Conservation (phyloP, 2,888 invertebrate genomes). For the Pandemis heparana region DNA sequence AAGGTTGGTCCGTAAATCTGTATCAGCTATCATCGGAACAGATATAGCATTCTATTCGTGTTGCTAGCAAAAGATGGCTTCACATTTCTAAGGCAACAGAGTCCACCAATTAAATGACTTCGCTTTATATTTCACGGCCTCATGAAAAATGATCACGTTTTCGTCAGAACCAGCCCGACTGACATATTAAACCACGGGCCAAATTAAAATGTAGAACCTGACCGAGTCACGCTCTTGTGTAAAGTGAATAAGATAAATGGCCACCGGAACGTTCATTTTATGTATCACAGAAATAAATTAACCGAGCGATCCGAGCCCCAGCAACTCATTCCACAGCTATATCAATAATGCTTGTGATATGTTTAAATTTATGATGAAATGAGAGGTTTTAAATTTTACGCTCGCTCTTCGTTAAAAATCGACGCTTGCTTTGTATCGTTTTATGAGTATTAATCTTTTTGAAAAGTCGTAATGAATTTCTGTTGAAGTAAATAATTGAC, state of each 20-base stretch:
- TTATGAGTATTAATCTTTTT: neutral
- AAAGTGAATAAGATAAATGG: constrained; percentile 77
- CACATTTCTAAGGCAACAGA: neutral
- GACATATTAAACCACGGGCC: constrained; percentile 64
- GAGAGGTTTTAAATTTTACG: constrained; percentile 1
- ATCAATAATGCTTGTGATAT: constrained; percentile 30
- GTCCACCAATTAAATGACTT: constrained; percentile 12
- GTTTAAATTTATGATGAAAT: constrained; percentile 6
- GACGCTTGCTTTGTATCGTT: neutral
- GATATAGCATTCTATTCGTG: neutral
- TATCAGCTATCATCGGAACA: neutral
- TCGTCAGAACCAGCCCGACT: constrained; percentile 47
- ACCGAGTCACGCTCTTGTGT: constrained; percentile 68
- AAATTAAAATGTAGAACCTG: constrained; percentile 75
- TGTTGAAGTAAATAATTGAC: neutral
- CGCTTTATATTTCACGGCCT: constrained; percentile 3
- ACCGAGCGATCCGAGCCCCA: constrained; percentile 48
- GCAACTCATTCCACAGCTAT: constrained; percentile 14
- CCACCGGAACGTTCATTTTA: constrained; percentile 60
- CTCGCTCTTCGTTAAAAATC: neutral
- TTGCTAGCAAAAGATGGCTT: neutral
- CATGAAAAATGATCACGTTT: constrained; percentile 51
- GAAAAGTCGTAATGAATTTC: neutral
- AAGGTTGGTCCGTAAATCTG: too few species aligned
- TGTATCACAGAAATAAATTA: constrained; percentile 71